phyloP scores from a whole-genome alignment of 2,888 invertebrate genomes.

The Calameuta filiformis region DNA sequence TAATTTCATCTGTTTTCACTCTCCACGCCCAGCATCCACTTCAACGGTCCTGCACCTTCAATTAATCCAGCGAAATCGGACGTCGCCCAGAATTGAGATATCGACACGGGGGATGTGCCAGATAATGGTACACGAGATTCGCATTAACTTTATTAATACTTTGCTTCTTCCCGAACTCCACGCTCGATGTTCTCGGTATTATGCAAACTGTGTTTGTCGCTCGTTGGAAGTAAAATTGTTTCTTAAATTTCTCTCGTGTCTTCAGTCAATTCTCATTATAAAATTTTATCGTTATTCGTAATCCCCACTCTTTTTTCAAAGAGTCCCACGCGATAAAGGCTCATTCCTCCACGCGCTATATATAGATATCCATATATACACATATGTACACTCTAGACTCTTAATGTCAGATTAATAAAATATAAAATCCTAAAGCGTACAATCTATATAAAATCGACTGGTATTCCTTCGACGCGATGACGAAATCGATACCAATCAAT shows the following conservation, averaged over 20 bases:
- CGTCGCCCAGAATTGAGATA: slow-evolving; percentile 39
- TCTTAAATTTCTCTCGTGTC: not conserved
- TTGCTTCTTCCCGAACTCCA: not conserved
- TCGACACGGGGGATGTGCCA: slow-evolving; percentile 7
- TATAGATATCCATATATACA: no score
- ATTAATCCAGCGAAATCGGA: slow-evolving; percentile 30
- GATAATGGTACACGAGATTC: slow-evolving; percentile 33
- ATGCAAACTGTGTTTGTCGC: not conserved
- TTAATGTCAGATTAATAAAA: no score
- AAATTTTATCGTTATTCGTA: not conserved
- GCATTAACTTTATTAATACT: slow-evolving; percentile 28
- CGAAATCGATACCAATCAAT: not conserved
- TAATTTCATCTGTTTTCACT: not conserved
- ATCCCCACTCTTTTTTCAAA: not conserved
- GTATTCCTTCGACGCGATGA: not conserved
- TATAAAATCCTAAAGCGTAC: no score
- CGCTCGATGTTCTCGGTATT: not conserved
- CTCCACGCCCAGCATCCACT: not conserved
- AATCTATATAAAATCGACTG: no score
- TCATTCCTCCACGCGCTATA: no score
- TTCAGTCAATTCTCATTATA: not conserved
- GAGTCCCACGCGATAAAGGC: not conserved
- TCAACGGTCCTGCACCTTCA: not conserved
- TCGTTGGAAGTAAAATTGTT: not conserved
- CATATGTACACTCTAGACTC: no score